phyloP scores from a whole-genome alignment of 2,113 vertebrate genomes.

The Andinoacara biseriatus region DNA sequence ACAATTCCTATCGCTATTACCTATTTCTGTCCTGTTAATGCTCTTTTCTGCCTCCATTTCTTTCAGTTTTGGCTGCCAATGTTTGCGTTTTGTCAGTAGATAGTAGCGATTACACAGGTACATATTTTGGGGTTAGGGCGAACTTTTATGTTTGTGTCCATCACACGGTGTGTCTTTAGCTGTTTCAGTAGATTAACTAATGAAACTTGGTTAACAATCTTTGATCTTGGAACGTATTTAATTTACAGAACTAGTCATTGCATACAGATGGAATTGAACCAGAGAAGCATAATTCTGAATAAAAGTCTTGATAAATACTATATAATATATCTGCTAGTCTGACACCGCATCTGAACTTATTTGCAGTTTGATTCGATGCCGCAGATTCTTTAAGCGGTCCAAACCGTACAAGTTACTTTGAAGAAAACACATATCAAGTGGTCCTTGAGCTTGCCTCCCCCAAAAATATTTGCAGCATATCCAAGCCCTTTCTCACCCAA shows the following conservation, averaged over 20 bases:
- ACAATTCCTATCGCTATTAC: background rate
- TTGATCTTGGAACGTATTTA: background rate
- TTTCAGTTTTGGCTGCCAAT: background rate
- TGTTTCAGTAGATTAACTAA: background rate
- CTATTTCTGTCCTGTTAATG: background rate
- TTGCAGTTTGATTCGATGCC: conserved; percentile 34
- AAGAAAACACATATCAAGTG: conserved; percentile 29
- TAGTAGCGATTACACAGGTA: background rate
- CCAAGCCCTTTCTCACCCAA: conserved; percentile 26
- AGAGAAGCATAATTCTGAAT: background rate
- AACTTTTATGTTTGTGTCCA: background rate
- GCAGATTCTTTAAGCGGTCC: conserved; percentile 20
- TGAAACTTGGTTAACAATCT: background rate
- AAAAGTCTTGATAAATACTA: background rate
- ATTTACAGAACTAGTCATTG: background rate
- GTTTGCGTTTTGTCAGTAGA: conserved; percentile 11
- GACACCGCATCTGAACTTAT: background rate
- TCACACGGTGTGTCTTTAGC: background rate
- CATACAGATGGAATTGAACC: background rate
- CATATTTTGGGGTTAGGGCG: background rate
- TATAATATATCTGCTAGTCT: background rate
- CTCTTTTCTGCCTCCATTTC: background rate
- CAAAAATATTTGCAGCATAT: conserved; percentile 23
- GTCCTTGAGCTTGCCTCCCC: background rate
- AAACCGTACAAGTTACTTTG: conserved; percentile 16